These are phyloP conservation scores for Phaenicophaeus curvirostris DNA, from an alignment of 2,797 vertebrate genomes.

Conservation along the genomic window DNA sequence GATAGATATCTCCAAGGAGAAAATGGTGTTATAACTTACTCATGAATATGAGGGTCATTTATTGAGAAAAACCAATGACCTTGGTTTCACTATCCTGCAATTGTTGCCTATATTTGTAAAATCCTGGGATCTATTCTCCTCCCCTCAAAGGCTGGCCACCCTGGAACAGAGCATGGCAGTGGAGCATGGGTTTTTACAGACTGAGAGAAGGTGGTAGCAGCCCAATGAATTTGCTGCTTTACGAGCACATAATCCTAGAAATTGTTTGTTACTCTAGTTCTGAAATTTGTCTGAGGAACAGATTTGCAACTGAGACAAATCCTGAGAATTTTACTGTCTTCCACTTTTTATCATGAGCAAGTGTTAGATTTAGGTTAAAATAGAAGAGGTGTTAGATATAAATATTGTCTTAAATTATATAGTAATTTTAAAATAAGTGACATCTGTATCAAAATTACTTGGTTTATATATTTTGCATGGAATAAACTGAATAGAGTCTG, in stretches of 20 bases:
- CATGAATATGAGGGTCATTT: background rate
- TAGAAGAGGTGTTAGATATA: background rate
- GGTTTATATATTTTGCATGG: background rate
- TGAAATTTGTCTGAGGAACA: background rate
- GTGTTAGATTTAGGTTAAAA: background rate
- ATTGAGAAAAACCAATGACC: background rate
- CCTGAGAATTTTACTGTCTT: background rate
- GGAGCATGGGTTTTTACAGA: background rate
- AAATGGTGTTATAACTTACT: background rate
- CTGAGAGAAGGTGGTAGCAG: background rate
- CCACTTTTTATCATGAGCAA: background rate
- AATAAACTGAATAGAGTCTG: background rate
- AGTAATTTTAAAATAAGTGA: background rate
- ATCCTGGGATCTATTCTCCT: background rate
- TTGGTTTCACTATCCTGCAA: background rate
- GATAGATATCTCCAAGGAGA: background rate
- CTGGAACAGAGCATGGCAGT: accelerated
- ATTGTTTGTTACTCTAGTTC: background rate
- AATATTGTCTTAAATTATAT: background rate
- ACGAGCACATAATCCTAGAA: background rate
- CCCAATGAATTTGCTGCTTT: background rate
- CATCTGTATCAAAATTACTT: background rate
- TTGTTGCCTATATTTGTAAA: background rate
- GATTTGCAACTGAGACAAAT: background rate
- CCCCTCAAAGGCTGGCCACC: accelerated